These are phyloP conservation scores for Aethes cnicana DNA, from an alignment of 2,888 invertebrate species.

Conservation along the genomic window DNA sequence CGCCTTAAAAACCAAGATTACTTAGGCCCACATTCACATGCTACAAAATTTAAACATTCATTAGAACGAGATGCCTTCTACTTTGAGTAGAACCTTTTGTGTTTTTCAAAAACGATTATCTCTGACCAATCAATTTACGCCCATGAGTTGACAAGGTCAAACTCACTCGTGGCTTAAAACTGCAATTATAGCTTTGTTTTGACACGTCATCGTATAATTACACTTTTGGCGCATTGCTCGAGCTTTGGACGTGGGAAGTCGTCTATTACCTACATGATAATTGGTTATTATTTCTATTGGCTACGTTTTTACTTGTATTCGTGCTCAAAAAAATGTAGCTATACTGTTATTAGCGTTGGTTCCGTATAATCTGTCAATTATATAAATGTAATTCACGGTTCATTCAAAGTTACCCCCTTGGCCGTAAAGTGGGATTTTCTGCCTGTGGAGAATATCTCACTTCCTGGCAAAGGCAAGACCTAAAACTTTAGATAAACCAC, in stretches of 20 bases:
- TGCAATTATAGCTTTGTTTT: constrained; percentile 39
- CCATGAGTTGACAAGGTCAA: constrained; percentile 30
- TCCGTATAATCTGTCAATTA: constrained; percentile 3
- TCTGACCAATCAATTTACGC: constrained; percentile 16
- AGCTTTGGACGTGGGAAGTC: constrained; percentile 24
- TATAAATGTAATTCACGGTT: neutral
- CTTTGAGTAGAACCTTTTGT: too few species aligned
- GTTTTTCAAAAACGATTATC: too few species aligned
- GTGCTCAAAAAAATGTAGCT: neutral
- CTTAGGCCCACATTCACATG: too few species aligned
- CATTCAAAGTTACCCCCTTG: too few species aligned
- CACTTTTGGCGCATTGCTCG: constrained; percentile 34
- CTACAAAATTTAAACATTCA: too few species aligned
- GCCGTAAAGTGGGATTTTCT: too few species aligned
- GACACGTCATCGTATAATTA: constrained; percentile 37
- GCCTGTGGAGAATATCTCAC: too few species aligned
- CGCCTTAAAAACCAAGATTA: too few species aligned
- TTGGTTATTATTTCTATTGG: constrained; percentile 21
- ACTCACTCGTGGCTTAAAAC: constrained; percentile 30
- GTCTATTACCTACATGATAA: constrained; percentile 24
- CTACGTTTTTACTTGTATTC: constrained; percentile 4
- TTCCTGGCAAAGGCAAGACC: too few species aligned
- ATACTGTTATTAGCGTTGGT: constrained; percentile 3
- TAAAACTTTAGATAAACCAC: too few species aligned
- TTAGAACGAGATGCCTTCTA: too few species aligned